phyloP scores from a whole-genome alignment of 1,140 invertebrate genomes.

The Drosophila sucinea region DNA sequence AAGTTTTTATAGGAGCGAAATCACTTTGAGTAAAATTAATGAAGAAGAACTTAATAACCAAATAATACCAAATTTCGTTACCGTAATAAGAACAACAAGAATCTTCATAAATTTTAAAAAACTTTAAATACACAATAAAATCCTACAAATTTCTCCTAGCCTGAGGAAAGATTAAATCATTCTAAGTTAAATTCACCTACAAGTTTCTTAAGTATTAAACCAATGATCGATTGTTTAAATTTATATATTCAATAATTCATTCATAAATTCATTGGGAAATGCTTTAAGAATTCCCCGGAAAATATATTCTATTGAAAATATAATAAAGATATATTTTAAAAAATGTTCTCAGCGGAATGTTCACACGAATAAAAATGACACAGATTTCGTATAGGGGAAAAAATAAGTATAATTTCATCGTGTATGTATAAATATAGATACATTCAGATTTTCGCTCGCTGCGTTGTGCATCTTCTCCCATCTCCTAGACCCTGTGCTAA shows the following conservation, averaged over 20 bases:
- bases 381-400: conserved; percentile 48
- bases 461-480: conserved; percentile 37
- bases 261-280: neutral
- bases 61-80: no score
- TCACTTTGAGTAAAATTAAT: no score
- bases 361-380: conserved; percentile 78
- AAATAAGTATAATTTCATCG: conserved; percentile 7
- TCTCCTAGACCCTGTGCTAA: conserved; percentile 1
- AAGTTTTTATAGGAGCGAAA: no score
- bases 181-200: no score
- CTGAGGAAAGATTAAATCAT: no score
- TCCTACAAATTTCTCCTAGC: no score
- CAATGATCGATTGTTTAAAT: neutral
- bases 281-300: neutral
- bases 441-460: conserved; percentile 48
- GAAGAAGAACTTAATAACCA: no score
- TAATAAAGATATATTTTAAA: neutral
- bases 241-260: neutral
- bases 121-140: no score
- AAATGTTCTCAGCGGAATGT: conserved; percentile 51
- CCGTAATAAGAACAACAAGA: no score
- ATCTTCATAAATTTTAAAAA: no score
- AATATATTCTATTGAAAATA: neutral
- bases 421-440: conserved; percentile 54
- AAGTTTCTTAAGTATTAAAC: no score